Base-by-base conservation (phyloP, 2,888 invertebrate species). In the Nomada lathburiana region DNA sequence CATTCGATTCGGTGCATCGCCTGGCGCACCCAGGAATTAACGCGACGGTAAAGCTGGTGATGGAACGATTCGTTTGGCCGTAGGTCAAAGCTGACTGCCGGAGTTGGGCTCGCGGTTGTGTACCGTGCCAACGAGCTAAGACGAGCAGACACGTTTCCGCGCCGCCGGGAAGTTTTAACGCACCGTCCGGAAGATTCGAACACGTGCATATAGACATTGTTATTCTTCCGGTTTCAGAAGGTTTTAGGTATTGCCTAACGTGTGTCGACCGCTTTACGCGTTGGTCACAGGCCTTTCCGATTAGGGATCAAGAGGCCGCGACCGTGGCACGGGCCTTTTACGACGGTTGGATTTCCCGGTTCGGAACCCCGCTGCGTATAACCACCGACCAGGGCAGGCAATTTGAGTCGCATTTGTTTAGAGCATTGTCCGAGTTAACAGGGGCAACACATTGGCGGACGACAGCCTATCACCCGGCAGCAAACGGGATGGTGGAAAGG, bases 331-430 rank as follows among this genome's bases (percentile, higher is more conserved):
- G 62, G 2, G 42, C 62, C 0, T 71, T 71, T 36, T 52, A 16
- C 23, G 63, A 63, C 2, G 55, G 65, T 0, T 59, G 65, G 59
- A 23, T 67, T 3, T n/a, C 42, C 0, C 53, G 62, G 7, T 74
- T 60, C 16, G 50, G 67, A 1, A 47, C 67, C 7, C 52, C 67
- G 4, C 4, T 74, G 4, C 60, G 52, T 9, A 29, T 74, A 3
- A 68, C 67, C 1, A 69, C 69, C 1, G 63, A 76, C 9, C 68
- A 69, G 18, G 68, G 69, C 0, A 26, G 75, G 1, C 75, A 76
- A 9, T 76, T 69, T 10, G 29, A 69, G 18, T 69, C 55, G 0
- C 26, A 18, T 5, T 18, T 63, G 60, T 62, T 75, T 26, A 36
- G 20, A 9, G 11, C 5, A 0, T 13, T 72, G 23, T 7, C 18